Base-by-base conservation (phyloP, 2,113 vertebrate species). In the Motacilla alba region DNA sequence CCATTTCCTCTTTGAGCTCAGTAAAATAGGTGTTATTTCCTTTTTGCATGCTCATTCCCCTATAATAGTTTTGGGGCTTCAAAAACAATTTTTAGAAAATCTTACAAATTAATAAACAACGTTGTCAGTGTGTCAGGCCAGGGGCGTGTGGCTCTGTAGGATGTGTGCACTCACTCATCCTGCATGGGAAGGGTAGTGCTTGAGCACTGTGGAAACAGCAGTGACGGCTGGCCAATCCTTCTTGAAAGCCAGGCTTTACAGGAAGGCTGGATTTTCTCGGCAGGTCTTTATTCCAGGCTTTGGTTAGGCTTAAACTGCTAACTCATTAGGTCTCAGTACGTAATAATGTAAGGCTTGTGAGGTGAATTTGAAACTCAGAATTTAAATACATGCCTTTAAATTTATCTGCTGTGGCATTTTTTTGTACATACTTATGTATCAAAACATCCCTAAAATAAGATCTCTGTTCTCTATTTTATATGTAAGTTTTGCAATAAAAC, bases 341-440 rank as follows among this genome's bases (percentile, higher is more conserved):
- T 85, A 76, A 27, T 83, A 49, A 73, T 53, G 8, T 79, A 26
- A 75, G 83, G 68, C 52, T 72, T 87, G 44, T 68, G 58, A 91
- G 59, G 22, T 91, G 56, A 79, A 67, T 80, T 70, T 77, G 43
- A 90, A 94, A 83, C 43, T 90, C 23, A 15, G 44, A 81, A 60
- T 91, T 87, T 66, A 64, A 75, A 82, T 73, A 33, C 11, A 20
- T 90, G 50, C 12, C 23, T 89, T 86, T 21, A 73, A 43, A 58
- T 89, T 70, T 55, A 28, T 50, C 35, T 77, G 1, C 47, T 59
- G 50, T 43, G 22, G 13, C 31, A 39, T 52, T 22, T 64, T 19
- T 66, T 15, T 46, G 11, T 67, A 39, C 31, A 46, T 77, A 31
- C 2, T 6, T 56, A 23, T 16, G 2, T 49, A 49, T 31, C 39